Base-by-base conservation (phyloP, 2,888 invertebrate genomes). In the Parnassius apollo region DNA sequence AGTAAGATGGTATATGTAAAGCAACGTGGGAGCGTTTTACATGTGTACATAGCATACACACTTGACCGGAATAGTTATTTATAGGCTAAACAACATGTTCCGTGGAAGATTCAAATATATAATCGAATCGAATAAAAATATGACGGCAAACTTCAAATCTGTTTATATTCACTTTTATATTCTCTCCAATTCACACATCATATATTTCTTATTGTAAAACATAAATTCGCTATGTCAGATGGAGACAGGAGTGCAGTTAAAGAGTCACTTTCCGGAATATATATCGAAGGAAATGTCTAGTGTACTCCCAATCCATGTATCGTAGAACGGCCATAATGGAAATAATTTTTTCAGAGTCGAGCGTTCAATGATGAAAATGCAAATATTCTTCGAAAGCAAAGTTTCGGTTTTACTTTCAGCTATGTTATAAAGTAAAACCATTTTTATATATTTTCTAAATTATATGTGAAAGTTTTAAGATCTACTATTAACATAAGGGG, bases 251-350 rank as follows among this genome's bases (percentile, higher is more conserved):
- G 56, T 51, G 61, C 61, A 61, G 61, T 61, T 56, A 61, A 63
- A 63, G 58, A 58, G 56, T 58, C 62, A 50, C 59, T 54, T 63
- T 49, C 55, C 10, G 59, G 62, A 55, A 59, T 59, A 63, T 63
- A 63, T 59, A 59, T 63, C 59, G 62, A 59, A 50, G 62, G 55
- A 62, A 59, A 59, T 63, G 55, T 63, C 55, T 55, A 13, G 55
- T 59, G 62, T 63, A 63, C 59, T 59, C 59, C 55, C 62, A 55
- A 63, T 59, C 51, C 59, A 55, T 63, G 59, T 58, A 18, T 62
- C 35, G 54, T 50, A 59, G 46, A 42, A 59, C 35, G 22, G 59
- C 45, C 59, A 63, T 63, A 63, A 63, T 51, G 59, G 59, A 35
- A 46, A 59, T 63, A 63, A 55, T 56, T 63, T 63, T 59, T 59